Evolutionary conservation across 2,113 vertebrate genomes (phyloP).

Genomic region (Pampusana beccarii): DNA sequence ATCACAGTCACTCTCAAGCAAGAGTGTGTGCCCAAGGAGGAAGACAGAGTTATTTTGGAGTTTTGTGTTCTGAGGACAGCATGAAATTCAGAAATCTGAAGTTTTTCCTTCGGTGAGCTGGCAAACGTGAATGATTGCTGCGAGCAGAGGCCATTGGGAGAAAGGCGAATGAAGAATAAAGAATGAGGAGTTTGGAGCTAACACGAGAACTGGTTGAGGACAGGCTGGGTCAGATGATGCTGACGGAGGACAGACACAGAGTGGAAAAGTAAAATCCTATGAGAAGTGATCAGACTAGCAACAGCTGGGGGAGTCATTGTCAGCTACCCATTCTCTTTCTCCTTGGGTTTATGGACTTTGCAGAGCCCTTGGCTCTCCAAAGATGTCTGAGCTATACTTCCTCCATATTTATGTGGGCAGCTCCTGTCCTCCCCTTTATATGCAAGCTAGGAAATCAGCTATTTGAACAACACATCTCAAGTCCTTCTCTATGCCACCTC

Average conservation of each 20-base stretch:
- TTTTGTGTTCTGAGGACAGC: neutral
- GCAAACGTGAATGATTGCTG: neutral
- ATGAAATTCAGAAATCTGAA: neutral
- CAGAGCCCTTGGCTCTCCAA: neutral
- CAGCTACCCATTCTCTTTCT: neutral
- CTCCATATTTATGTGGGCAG: neutral
- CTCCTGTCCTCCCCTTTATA: neutral
- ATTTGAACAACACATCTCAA: neutral
- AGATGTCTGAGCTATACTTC: neutral
- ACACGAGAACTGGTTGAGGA: neutral
- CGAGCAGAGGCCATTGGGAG: neutral
- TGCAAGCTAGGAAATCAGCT: neutral
- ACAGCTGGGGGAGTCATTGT: neutral
- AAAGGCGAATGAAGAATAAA: neutral
- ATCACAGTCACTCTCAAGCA: neutral
- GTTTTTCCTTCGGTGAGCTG: neutral
- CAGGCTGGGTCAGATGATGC: neutral
- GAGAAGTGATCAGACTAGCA: neutral
- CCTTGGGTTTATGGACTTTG: neutral
- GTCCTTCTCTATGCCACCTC: neutral
- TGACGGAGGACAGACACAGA: neutral
- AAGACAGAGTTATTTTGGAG: neutral
- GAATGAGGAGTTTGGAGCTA: neutral
- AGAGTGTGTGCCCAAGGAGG: neutral
- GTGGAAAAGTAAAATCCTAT: neutral